Percentiles rank a stretch among this genome's conserved stretches.
Conservation (phyloP, 1,140 invertebrate genomes). For the Drosophila neocordata region DNA sequence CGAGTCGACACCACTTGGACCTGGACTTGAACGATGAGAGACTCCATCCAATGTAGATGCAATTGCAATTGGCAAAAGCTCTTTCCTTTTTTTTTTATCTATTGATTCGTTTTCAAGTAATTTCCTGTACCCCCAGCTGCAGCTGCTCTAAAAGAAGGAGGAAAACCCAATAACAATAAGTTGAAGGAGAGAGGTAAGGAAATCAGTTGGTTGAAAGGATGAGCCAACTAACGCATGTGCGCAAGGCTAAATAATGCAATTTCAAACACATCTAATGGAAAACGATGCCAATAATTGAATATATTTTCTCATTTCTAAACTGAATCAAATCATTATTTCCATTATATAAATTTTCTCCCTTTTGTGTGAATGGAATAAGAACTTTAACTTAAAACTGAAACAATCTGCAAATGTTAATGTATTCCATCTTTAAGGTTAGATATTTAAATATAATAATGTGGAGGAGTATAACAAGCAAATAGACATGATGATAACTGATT, state of each 20-base stretch:
- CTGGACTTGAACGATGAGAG: constrained; percentile 20
- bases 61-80: constrained; percentile 67
- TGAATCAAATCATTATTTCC: background rate
- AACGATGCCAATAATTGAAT: background rate
- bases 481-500: background rate
- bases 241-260: constrained; percentile 5
- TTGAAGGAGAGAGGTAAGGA: too few relatives aligned
- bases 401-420: background rate
- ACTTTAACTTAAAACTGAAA: too few relatives aligned
- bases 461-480: background rate
- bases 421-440: background rate
- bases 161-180: background rate
- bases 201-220: too few relatives aligned
- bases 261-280: background rate
- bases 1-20: constrained; percentile 13
- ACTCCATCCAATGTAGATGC: constrained; percentile 12
- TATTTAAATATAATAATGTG: too few relatives aligned
- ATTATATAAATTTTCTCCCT: too few relatives aligned
- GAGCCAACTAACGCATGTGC: too few relatives aligned
- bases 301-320: background rate
- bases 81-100: constrained; percentile 40
- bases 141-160: constrained; percentile 3
- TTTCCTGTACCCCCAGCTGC: constrained; percentile 54
- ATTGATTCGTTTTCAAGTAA: constrained; percentile 73
- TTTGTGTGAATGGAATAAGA: too few relatives aligned